Evolutionary conservation across 1,140 invertebrate genomes (phyloP).

Genomic region (Hetaerina americana): DNA sequence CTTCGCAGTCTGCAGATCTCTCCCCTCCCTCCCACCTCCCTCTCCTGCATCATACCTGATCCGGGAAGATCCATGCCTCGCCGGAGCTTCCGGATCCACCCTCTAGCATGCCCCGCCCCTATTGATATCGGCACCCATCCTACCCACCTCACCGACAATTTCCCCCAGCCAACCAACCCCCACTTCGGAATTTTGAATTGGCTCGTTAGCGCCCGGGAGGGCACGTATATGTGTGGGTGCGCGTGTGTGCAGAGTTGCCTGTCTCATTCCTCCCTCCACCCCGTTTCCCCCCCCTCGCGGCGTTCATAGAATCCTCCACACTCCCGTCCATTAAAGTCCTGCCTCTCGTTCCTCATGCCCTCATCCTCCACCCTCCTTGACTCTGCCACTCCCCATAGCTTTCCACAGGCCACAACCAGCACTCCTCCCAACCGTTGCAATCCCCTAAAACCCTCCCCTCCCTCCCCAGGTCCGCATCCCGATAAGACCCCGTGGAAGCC

Average conservation of each 20-base stretch:
- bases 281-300: background rate
- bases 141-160: background rate
- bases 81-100: background rate
- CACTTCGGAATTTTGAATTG: background rate
- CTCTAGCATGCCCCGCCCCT: background rate
- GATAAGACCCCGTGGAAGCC: background rate
- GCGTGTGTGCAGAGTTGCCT: background rate
- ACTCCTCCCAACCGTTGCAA: too few relatives aligned
- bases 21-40: background rate
- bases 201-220: background rate
- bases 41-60: background rate
- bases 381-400: too few relatives aligned
- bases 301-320: too few relatives aligned
- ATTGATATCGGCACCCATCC: background rate
- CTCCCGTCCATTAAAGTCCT: too few relatives aligned
- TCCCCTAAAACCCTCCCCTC: too few relatives aligned
- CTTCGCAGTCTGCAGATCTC: too few relatives aligned
- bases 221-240: too few relatives aligned
- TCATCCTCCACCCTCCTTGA: too few relatives aligned
- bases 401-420: too few relatives aligned
- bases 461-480: too few relatives aligned
- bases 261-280: background rate
- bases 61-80: background rate
- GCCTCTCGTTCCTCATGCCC: too few relatives aligned
- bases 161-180: background rate